Base-by-base conservation (phyloP, 2,888 invertebrate genomes). In the Tenthredo scrophulariae region DNA sequence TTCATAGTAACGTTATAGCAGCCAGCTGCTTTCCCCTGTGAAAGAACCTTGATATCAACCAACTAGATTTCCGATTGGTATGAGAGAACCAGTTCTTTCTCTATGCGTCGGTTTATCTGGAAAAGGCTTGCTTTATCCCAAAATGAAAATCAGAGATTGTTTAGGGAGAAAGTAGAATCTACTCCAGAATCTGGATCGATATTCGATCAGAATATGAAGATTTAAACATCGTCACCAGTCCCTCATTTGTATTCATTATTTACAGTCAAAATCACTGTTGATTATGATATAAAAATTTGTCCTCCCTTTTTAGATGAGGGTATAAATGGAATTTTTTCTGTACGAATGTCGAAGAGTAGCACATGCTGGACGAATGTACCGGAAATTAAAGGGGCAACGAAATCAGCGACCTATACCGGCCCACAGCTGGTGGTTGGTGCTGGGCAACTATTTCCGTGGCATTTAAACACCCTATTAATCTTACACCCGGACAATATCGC, bases 331-430 rank as follows among this genome's bases (percentile, higher is more conserved):
- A 83, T 50, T 67, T 46, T 67, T 46, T 7, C 7, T 50, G 65
- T 83, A 46, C 29, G 46, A 46, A 33, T 33, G n/a, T 62, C 80
- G 65, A 58, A 62, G 83, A 83, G 83, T 62, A 46, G 9, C 50
- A 29, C 67, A 65, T 50, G 29, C 46, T 70, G 67, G 67, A 83
- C 83, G 83, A 83, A 40, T 83, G 83, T 83, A 46, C 83, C 67
- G 83, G 83, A 83, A 83, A 83, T 83, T 70, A 83, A 83, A 83
- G 83, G 67, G 70, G 83, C 83, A 83, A 70, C 67, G 83, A 70
- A 83, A 83, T 83, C 83, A 70, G 46, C 83, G 67, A 80, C 50
- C 83, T 83, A 83, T 67, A 67, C 62, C 26, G 50, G 37, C 70
- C 46, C 46, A 37, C 67, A 83, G 83, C 67, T 70, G 70, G 83